Percentiles rank a stretch among this genome's conserved stretches.
Evolutionary conservation across 2,113 vertebrate genomes (phyloP).

Genomic region (Odocoileus virginianus): DNA sequence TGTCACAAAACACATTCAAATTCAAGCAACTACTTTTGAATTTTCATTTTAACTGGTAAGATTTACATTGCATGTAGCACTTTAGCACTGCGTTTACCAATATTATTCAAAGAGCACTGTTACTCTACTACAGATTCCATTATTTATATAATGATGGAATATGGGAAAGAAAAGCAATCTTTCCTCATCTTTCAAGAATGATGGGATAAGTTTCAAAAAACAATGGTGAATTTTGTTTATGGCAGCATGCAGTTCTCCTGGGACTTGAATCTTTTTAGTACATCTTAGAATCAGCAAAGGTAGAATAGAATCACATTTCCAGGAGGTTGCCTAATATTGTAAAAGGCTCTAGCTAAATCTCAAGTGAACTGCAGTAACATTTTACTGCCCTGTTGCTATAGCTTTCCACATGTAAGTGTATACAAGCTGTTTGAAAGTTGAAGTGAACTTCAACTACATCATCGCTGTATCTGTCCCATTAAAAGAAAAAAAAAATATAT

Average conservation of each 20-base stretch:
- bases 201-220: slow-evolving; percentile 30
- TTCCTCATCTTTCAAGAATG: neutral
- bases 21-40: neutral
- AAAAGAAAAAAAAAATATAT: neutral
- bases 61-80: neutral
- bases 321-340: slow-evolving; percentile 67
- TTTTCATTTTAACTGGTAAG: neutral
- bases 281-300: slow-evolving; percentile 28
- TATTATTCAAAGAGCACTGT: neutral
- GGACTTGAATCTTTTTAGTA: slow-evolving; percentile 50
- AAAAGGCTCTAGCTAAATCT: slow-evolving; percentile 68
- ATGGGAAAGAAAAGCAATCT: neutral
- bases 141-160: neutral
- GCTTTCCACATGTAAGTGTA: slow-evolving; percentile 49
- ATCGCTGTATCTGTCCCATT: neutral
- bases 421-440: slow-evolving; percentile 39
- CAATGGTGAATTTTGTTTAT: slow-evolving; percentile 64
- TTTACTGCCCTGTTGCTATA: slow-evolving; percentile 60
- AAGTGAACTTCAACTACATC: neutral
- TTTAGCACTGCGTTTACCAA: neutral
- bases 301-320: slow-evolving; percentile 63
- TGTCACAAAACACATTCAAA: neutral
- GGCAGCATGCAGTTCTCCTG: neutral
- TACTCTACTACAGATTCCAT: neutral
- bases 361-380: slow-evolving; percentile 58